These are phyloP conservation scores for Cliona cf. orientalis DNA, from an alignment of 37 sponge, comb jelly and placozoan genomes.

Conservation along the genomic window DNA sequence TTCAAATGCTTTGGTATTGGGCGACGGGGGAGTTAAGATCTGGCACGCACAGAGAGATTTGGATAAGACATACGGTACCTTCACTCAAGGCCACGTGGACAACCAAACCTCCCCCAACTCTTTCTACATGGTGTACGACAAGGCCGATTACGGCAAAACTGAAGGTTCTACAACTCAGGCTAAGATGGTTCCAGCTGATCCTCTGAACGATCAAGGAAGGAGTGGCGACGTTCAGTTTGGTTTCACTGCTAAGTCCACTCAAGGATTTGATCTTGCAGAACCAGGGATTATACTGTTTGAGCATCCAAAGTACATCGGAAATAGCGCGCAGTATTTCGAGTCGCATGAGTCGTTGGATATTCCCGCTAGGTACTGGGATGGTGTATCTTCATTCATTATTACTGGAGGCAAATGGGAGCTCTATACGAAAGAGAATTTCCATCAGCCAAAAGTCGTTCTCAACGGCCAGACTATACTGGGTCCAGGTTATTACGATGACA, in stretches of 20 bases:
- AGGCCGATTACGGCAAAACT: not conserved
- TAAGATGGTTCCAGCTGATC: not conserved
- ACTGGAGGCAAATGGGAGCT: conserved; percentile 35
- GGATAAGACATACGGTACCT: not conserved
- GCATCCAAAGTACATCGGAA: conserved; percentile 9
- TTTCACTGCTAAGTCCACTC: conserved; percentile 1
- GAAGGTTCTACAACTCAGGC: not conserved
- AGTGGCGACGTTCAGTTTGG: not conserved
- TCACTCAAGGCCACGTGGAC: not conserved
- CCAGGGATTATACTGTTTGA: conserved; percentile 26
- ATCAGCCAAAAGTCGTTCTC: not conserved
- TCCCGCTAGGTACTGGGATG: not conserved
- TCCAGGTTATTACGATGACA: not conserved
- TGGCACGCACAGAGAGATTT: not conserved
- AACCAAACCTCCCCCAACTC: not conserved
- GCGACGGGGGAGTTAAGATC: not conserved
- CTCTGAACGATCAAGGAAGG: not conserved
- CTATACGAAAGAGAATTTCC: not conserved
- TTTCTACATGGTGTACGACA: not conserved
- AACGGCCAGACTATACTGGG: not conserved
- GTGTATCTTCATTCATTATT: conserved; percentile 31
- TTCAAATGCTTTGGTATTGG: not conserved
- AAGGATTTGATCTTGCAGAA: conserved; percentile 4
- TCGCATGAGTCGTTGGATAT: not conserved
- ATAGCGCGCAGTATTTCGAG: not conserved